Base-by-base conservation (phyloP, 2,113 vertebrate species). In the Scytalopus superciliaris region DNA sequence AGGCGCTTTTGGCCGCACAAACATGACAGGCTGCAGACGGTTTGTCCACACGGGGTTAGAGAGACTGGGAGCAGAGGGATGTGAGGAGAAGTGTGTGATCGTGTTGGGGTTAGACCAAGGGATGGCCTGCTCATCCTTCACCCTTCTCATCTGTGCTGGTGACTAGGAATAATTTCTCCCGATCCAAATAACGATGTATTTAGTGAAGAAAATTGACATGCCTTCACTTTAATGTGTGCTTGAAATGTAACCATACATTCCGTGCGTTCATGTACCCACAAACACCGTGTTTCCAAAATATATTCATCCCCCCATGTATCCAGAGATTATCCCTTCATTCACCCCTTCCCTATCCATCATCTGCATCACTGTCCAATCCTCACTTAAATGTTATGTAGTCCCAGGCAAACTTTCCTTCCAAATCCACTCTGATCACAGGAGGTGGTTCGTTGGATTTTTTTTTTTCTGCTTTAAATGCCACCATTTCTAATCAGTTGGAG, bases 241-340 rank as follows among this genome's bases (percentile, higher is more conserved):
- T 31, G 78, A 64, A 69, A 22, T 5, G 2, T 2, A 11, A 18
- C 14, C 10, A 0, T 6, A 11, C 0, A 0, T 23, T 21, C 67
- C 8, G 8, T 3, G 24, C 15, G 17, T 0, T 3, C 31, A 5
- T 3, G 56, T 25, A 4, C 28, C 56, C 62, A 23, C 33, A 14
- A 37, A n/a, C 76, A n/a, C 27, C 8, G 0, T 3, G 25, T 35
- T 72, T 44, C 76, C 52, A 17, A 57, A 78, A 40, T 2, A 24
- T 3, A 24, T 57, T 4, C 16, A 25, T 31, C 76, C 31, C 7
- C 30, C 70, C 40, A 0, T 19, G 15, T 8, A 11, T 4, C 93
- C 64, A 6, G 4, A 2, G 35, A 30, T 21, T 10, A 10, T 9
- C 82, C 70, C 22, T 76, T 28, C 72, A 18, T 33, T 44, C 47